Conservation (phyloP, 2,797 vertebrate species). For the Pyrocephalus nanus region DNA sequence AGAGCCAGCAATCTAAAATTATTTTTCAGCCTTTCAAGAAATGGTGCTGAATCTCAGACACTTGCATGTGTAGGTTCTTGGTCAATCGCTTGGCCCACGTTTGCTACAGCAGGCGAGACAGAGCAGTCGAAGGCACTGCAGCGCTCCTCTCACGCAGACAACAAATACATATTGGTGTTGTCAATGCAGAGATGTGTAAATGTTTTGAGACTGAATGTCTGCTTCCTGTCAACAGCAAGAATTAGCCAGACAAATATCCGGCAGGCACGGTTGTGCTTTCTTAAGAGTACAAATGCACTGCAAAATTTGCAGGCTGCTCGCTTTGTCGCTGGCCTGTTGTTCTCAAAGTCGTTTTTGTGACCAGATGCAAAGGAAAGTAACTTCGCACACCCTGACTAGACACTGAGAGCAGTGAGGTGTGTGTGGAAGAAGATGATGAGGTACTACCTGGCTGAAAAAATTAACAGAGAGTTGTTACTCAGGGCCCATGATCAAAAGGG, state of each 20-base stretch:
- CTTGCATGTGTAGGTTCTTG: neutral
- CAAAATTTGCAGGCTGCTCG: neutral
- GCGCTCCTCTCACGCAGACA: neutral
- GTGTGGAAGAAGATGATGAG: neutral
- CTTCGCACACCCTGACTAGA: neutral
- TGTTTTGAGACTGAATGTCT: slow-evolving; percentile 47
- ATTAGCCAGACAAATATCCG: slow-evolving; percentile 32
- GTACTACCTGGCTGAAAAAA: neutral
- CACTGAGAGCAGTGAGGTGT: neutral
- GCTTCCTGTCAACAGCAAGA: slow-evolving; percentile 54
- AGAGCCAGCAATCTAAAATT: neutral
- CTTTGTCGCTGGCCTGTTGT: neutral
- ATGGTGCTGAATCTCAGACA: neutral
- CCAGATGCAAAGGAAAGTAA: neutral
- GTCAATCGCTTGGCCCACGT: fast-evolving
- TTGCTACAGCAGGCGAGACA: neutral
- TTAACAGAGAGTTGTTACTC: neutral
- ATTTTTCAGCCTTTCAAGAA: neutral
- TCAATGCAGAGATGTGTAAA: slow-evolving; percentile 20
- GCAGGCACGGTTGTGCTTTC: neutral
- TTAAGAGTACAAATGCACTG: neutral
- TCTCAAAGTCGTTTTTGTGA: neutral
- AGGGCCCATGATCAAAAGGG: neutral
- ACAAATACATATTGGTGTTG: slow-evolving; percentile 17
- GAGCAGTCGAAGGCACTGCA: neutral